These are phyloP conservation scores for Austrolebias charrua DNA, from an alignment of 2,797 vertebrate genomes.

Conservation along the genomic window DNA sequence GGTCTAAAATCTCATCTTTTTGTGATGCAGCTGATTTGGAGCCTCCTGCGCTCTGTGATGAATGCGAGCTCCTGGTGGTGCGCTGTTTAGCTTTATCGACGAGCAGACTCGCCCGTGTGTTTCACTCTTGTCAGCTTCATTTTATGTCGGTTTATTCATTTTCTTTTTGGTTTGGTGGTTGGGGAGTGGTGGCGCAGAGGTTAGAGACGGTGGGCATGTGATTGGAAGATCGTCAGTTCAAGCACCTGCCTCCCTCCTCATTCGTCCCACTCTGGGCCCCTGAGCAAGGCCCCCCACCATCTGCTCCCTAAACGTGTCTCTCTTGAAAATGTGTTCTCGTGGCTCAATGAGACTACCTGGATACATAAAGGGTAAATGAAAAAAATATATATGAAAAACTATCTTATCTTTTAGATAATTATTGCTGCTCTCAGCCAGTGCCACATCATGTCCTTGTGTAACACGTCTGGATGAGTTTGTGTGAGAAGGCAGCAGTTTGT, in stretches of 20 bases:
- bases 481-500: conserved; percentile 6
- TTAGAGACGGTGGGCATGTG: too few species aligned
- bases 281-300: too few species aligned
- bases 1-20: background rate
- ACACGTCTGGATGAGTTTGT: background rate
- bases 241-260: too few species aligned
- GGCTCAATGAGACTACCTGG: too few species aligned
- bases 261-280: too few species aligned
- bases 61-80: background rate
- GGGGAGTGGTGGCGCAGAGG: too few species aligned
- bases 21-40: background rate
- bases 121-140: conserved; percentile 1
- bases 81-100: background rate
- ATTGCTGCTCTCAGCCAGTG: background rate
- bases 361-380: too few species aligned
- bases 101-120: background rate
- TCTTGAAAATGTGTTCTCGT: too few species aligned
- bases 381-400: too few species aligned
- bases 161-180: too few species aligned
- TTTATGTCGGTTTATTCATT: background rate
- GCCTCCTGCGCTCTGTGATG: background rate
- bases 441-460: background rate
- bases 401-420: background rate
- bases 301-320: too few species aligned
- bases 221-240: too few species aligned